Conservation (phyloP, 2,797 vertebrate species). For the Acanthurus leucopareius region DNA sequence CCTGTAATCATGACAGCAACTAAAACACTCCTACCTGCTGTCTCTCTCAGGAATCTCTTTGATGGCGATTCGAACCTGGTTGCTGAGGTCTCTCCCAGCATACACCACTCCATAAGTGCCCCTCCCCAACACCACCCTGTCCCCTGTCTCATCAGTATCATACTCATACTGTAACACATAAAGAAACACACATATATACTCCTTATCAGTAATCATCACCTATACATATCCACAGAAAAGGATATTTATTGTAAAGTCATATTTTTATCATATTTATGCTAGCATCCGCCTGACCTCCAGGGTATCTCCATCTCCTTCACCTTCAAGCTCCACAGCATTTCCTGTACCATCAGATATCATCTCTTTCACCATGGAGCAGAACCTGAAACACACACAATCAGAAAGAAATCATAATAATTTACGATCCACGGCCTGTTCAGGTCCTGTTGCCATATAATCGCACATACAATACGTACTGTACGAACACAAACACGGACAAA, state of each 20-base stretch:
- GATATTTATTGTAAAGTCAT: no score
- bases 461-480: background rate
- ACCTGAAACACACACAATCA: conserved; percentile 81
- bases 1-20: no score
- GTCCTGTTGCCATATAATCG: background rate
- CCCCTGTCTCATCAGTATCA: conserved; percentile 88
- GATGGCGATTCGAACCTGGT: conserved; percentile 94
- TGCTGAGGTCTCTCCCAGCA: conserved; percentile 91
- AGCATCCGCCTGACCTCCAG: conserved; percentile 86
- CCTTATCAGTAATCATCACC: no score
- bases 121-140: conserved; percentile 91
- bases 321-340: conserved; percentile 90
- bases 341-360: conserved; percentile 91
- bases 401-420: background rate
- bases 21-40: conserved; percentile 85
- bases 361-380: conserved; percentile 95
- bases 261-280: no score
- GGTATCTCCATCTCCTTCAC: conserved; percentile 91
- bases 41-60: conserved; percentile 95
- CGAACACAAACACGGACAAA: conserved; percentile 45
- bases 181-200: background rate
- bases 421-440: rapidly evolving
- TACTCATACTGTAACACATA: conserved; percentile 88
- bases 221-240: no score
- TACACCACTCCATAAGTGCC: conserved; percentile 95